Evolutionary conservation across 1,140 invertebrate genomes (phyloP).

Genomic region (Cydia amplana): DNA sequence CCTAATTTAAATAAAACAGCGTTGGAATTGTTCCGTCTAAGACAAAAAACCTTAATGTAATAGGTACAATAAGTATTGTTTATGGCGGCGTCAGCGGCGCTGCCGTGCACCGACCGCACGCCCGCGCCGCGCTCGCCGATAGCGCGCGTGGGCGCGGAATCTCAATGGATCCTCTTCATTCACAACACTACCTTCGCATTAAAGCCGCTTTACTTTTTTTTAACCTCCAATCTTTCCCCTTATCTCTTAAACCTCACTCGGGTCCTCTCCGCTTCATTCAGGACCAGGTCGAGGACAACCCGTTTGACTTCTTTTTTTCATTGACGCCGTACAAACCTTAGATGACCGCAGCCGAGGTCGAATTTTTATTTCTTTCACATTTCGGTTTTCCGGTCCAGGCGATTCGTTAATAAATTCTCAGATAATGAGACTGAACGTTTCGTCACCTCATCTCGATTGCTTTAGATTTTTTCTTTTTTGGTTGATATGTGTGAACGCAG

Average conservation of each 20-base stretch:
- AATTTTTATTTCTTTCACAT: slow-evolving; percentile 79
- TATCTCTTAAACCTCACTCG: slow-evolving; percentile 71
- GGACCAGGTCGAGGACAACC: slow-evolving; percentile 68
- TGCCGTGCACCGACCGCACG: slow-evolving; percentile 45
- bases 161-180: slow-evolving; percentile 77
- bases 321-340: slow-evolving; percentile 74
- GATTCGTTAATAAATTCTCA: slow-evolving; percentile 80
- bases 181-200: slow-evolving; percentile 75
- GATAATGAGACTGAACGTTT: slow-evolving; percentile 79
- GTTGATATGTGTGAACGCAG: slow-evolving; percentile 71
- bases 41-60: slow-evolving; percentile 64
- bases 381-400: slow-evolving; percentile 76
- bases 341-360: slow-evolving; percentile 77
- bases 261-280: slow-evolving; percentile 76
- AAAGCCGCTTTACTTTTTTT: slow-evolving; percentile 75
- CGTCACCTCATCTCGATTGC: slow-evolving; percentile 78
- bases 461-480: slow-evolving; percentile 69
- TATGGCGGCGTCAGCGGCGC: slow-evolving; percentile 40
- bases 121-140: slow-evolving; percentile 42
- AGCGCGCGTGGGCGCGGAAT: slow-evolving; percentile 66
- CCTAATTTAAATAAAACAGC: slow-evolving; percentile 70
- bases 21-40: slow-evolving; percentile 52
- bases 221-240: slow-evolving; percentile 73
- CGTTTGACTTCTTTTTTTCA: slow-evolving; percentile 76
- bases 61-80: slow-evolving; percentile 65